Evolutionary conservation across 1,140 invertebrate species (phyloP), one percentile per base, ranked within the genome.

Genomic region (Apis laboriosa): DNA sequence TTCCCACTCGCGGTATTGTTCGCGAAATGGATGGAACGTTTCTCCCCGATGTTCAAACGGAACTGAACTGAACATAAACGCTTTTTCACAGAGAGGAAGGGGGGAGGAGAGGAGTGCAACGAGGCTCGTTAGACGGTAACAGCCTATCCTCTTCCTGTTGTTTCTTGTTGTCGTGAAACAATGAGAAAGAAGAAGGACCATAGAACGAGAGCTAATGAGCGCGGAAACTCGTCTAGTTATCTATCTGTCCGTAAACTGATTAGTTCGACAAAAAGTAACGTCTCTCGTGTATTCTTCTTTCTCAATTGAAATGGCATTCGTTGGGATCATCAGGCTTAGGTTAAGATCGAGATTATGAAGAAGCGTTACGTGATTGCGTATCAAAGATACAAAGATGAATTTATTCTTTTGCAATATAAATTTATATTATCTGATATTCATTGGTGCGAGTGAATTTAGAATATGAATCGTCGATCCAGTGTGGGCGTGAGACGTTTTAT

Each of bases 81-180:
- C 83, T 89, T 76, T 83, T 91, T 84, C 87, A 84, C 88, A 80
- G 85, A 89, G 34, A 43, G 2, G 5, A 43, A 24, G 34, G 34
- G 34, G 34, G 34, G 28, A 2, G 2, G 28, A 2, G 28, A 34
- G 28, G 75, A 63, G 84, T 88, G 84, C 86, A 85, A 90, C 24
- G 88, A 86, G 85, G 87, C 88, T 92, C 90, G 91, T 92, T 91
- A 91, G 88, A 84, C 81, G 28, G 43, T 43, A 43, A 55, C 53
- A n/a, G 24, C 74, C 21, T 60, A 58, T 24, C 61, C 66, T 70
- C 71, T 66, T 80, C 13, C 55, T 76, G 24, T 79, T 77, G 73
- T 86, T 86, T 86, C 70, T 79, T 24, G 74, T 75, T 61, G 28
- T 75, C 63, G 56, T 21, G 70, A 51, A 63, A 77, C 56, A 77